Conservation (phyloP, 35 echinoderm and acorn worm species). For the Lytechinus variegatus region DNA sequence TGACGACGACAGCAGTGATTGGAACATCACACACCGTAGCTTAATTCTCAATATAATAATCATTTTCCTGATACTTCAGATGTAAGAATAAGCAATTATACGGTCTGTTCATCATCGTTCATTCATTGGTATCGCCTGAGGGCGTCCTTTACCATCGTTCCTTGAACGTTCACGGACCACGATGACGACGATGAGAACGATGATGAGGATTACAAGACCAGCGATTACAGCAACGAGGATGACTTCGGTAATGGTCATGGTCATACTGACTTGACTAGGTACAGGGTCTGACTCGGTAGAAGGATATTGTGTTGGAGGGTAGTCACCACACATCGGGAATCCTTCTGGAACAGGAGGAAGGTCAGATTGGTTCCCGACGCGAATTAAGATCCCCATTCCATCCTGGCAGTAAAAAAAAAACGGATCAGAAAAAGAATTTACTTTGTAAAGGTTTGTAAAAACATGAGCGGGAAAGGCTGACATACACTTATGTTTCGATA, state of each 20-base stretch:
- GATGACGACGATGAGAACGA: conserved; percentile 1
- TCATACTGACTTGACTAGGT: background rate
- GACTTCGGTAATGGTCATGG: background rate
- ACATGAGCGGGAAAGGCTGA: no score
- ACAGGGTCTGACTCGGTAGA: background rate
- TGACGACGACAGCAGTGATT: no score
- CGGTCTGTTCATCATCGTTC: background rate
- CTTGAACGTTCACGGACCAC: background rate
- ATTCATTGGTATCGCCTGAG: background rate
- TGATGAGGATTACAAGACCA: background rate
- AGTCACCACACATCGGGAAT: conserved; percentile 56
- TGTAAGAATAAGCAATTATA: no score
- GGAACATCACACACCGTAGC: no score
- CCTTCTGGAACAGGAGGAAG: conserved; percentile 50
- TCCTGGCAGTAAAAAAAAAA: background rate
- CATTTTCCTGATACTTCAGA: no score
- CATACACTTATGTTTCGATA: no score
- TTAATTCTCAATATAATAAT: no score
- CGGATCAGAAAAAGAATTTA: background rate
- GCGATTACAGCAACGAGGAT: background rate
- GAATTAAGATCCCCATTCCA: conserved; percentile 58
- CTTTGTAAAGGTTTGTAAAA: no score
- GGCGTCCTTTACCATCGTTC: background rate
- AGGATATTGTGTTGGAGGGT: background rate
- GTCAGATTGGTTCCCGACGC: conserved; percentile 49